Conservation (phyloP, 2,888 invertebrate species). For the Sussaba pulchella region DNA sequence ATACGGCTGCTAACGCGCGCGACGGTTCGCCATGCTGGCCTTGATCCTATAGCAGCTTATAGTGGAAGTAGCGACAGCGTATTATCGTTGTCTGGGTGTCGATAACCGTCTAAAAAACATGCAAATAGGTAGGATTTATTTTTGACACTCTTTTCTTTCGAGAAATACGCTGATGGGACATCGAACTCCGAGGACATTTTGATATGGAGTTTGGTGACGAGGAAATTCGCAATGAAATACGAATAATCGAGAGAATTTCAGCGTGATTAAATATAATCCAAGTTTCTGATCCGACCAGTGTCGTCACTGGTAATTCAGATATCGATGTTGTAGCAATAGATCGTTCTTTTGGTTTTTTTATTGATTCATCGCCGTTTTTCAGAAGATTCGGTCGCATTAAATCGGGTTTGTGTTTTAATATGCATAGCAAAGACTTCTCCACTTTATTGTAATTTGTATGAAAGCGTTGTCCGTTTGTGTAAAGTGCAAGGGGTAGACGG, state of each 20-base stretch:
- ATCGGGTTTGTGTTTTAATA: conserved; percentile 53
- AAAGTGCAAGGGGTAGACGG: neutral
- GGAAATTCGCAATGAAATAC: no score
- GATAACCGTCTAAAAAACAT: neutral
- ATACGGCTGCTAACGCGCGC: conserved; percentile 27
- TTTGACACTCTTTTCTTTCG: neutral
- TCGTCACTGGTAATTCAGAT: no score
- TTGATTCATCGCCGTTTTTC: no score
- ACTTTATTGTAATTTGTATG: conserved; percentile 27
- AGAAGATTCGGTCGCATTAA: conserved; percentile 41
- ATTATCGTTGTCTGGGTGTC: neutral
- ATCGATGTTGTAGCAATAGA: no score
- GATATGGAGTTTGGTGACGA: no score
- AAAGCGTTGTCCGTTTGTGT: neutral
- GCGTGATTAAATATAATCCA: no score
- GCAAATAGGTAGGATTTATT: neutral
- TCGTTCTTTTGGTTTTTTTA: no score
- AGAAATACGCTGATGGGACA: neutral
- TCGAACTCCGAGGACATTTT: neutral
- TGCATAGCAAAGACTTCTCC: conserved; percentile 41
- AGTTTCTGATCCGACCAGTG: no score
- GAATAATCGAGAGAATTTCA: no score
- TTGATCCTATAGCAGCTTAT: neutral
- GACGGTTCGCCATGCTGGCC: neutral
- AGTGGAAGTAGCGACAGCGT: neutral